These are phyloP conservation scores for Ancistrus triradiatus DNA, from an alignment of 2,113 vertebrate species.

Conservation along the genomic window DNA sequence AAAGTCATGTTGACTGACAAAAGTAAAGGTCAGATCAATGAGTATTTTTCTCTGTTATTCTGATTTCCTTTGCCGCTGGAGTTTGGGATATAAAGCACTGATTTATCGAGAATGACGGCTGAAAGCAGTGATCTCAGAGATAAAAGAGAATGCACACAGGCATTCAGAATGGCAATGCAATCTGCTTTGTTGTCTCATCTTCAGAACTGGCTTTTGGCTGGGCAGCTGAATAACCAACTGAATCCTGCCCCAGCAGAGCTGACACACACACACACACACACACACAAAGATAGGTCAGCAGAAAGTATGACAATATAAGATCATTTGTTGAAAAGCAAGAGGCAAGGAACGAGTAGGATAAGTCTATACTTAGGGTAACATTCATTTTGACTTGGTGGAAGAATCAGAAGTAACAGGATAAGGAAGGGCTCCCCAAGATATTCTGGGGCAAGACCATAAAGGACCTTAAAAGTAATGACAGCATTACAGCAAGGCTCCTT, in stretches of 20 bases:
- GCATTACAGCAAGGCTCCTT: no score
- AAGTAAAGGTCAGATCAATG: slow-evolving; percentile 21
- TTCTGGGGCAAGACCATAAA: no score
- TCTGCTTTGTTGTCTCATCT: slow-evolving; percentile 11
- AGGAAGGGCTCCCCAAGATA: no score
- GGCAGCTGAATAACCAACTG: not conserved
- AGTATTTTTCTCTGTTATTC: slow-evolving; percentile 2
- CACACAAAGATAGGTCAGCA: not conserved
- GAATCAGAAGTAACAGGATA: no score
- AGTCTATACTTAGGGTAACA: slow-evolving; percentile 3
- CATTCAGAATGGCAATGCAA: not conserved
- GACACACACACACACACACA: not conserved
- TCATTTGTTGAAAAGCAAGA: not conserved
- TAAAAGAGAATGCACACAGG: slow-evolving; percentile 8
- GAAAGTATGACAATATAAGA: not conserved
- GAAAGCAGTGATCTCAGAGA: slow-evolving; percentile 16
- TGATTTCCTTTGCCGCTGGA: not conserved
- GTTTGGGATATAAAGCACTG: slow-evolving; percentile 9
- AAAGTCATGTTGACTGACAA: not conserved
- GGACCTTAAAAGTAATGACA: no score
- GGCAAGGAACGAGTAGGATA: not conserved
- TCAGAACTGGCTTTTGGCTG: slow-evolving; percentile 1
- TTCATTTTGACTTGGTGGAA: not conserved
- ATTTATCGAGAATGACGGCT: slow-evolving; percentile 14
- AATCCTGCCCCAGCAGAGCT: not conserved